These are phyloP conservation scores for Clarias fuscus DNA, from an alignment of 2,797 vertebrate genomes.

Conservation along the genomic window DNA sequence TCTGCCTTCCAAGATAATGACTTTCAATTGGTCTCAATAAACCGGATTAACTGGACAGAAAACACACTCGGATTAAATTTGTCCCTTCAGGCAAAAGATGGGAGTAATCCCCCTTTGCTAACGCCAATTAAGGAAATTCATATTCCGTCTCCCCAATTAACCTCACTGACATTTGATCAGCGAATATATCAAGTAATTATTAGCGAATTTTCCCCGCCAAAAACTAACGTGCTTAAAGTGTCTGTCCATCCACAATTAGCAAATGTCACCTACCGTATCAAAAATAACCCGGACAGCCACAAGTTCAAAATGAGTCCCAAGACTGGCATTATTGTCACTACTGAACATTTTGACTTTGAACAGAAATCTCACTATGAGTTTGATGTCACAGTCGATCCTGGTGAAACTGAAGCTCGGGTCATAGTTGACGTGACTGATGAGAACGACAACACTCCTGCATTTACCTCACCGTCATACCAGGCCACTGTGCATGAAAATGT, in stretches of 20 bases:
- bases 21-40: conserved; percentile 86
- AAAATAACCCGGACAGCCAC: conserved; percentile 72
- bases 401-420: conserved; percentile 75
- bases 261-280: conserved; percentile 82
- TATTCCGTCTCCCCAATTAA: conserved; percentile 76
- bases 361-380: conserved; percentile 82
- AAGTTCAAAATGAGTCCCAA: conserved; percentile 84
- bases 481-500: conserved; percentile 85
- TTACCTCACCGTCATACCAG: conserved; percentile 78
- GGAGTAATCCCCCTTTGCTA: conserved; percentile 72
- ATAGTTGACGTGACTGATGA: conserved; percentile 83
- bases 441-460: conserved; percentile 88
- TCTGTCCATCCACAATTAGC: conserved; percentile 68
- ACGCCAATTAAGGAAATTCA: conserved; percentile 80
- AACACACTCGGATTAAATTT: conserved; percentile 87
- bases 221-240: conserved; percentile 82
- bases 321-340: conserved; percentile 86
- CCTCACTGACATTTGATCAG: conserved; percentile 79
- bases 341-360: conserved; percentile 78
- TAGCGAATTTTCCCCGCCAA: conserved; percentile 87
- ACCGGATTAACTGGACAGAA: conserved; percentile 84
- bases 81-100: conserved; percentile 87
- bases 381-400: conserved; percentile 76
- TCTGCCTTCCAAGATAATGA: conserved; percentile 76
- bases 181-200: conserved; percentile 80